Base-by-base conservation (phyloP, 2,797 vertebrate species). In the Syngnathus rostellatus region DNA sequence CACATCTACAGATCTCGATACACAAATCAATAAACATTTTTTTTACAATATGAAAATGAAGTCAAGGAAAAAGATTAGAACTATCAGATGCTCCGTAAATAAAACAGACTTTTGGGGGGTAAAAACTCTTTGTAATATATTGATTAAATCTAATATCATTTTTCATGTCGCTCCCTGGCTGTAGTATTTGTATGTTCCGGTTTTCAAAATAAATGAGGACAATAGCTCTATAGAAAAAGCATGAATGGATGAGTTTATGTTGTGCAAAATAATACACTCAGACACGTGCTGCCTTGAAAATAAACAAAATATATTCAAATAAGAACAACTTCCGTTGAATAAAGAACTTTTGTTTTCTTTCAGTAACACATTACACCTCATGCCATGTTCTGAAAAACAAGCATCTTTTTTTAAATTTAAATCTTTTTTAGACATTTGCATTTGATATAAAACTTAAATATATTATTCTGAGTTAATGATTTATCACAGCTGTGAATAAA, bases 261-360 rank as follows among this genome's bases (percentile, higher is more conserved):
- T 23, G n/a, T 46, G 21, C 46, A 0, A 62, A 87, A 89, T 74
- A 90, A 0, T 16, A 46, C 66, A 89, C 81, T 78, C 83, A 21
- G 76, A 87, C 85, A 86, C 84, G 4, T 75, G 45, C 72, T 41
- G 58, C 74, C 62, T 88, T 90, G 80, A 91, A 92, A 92, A 91
- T 89, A 91, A 91, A 91, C 89, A 82, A 91, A 91, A 84, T 92
- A 86, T 92, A 91, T 92, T 92, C 72, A 84, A 87, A 84, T 83
- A 86, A 85, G 81, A 72, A 90, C 80, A 81, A 75, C 75, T 81
- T 84, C 67, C 87, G 70, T 81, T 87, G 77, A 81, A 77, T 83
- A 77, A 81, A 85, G 80, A 80, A 75, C 80, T 86, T 82, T 68
- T 73, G 82, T 41, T 85, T 84, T 80, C 84, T 79, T 81, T 81